Evolutionary conservation across 2,797 vertebrate species (phyloP).

Genomic region (Anguilla marmorata): DNA sequence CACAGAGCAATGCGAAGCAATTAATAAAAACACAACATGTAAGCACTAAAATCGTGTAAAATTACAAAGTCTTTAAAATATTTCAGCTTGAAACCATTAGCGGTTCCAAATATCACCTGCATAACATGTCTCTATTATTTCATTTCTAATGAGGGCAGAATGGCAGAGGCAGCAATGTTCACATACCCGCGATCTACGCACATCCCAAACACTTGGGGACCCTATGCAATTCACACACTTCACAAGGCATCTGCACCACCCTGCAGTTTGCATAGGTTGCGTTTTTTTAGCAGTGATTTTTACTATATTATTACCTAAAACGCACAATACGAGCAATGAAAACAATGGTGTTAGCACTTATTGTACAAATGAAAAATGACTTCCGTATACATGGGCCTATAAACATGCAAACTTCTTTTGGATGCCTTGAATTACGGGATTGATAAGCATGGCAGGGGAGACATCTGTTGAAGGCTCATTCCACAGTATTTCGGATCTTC

Average conservation of each 20-base stretch:
- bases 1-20: too few relatives aligned
- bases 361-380: too few relatives aligned
- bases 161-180: too few relatives aligned
- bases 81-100: not conserved
- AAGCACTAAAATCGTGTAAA: not conserved
- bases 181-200: not conserved
- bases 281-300: too few relatives aligned
- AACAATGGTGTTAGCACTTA: too few relatives aligned
- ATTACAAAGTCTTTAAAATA: not conserved
- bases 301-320: too few relatives aligned
- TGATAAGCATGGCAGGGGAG: not conserved
- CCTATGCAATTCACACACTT: not conserved
- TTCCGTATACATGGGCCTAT: too few relatives aligned
- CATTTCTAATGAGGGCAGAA: not conserved
- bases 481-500: too few relatives aligned
- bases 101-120: not conserved
- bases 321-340: too few relatives aligned
- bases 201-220: not conserved
- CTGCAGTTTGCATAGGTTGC: too few relatives aligned
- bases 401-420: too few relatives aligned
- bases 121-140: not conserved
- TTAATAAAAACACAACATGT: not conserved
- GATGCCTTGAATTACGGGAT: not conserved
- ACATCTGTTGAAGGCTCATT: not conserved
- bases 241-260: too few relatives aligned